Base-by-base conservation (phyloP, 2,113 vertebrate genomes). In the Barnardius zonarius region DNA sequence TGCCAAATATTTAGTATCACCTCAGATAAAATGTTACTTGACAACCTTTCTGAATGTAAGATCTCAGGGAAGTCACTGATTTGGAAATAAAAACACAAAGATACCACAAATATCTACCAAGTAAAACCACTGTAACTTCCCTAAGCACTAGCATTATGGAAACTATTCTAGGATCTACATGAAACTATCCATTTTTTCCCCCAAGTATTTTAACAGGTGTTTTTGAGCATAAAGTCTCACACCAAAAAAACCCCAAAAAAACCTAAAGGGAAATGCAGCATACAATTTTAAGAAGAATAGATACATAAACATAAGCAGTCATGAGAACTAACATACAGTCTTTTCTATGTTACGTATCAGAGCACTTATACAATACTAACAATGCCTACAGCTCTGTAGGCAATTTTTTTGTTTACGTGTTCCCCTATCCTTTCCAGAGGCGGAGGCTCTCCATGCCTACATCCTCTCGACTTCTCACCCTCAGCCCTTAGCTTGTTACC, bases 271-370 rank as follows among this genome's bases (percentile, higher is more conserved):
- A 92, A 91, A 95, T 41, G 35, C 49, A 89, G 76, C 57, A 85
- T 63, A 57, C 17, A 73, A 79, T 93, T 96, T 96, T 62, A 62
- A 95, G 54, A 95, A 66, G 30, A 96, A 84, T 6, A 94, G 33
- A 87, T 61, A 77, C 17, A 91, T 85, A 92, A 93, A 76, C 27
- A 75, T 51, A 95, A 86, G 30, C 66, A 93, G 59, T 57, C 73
- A 77, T 63, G 30, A 76, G 27, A 75, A 90, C 3, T 4, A 63
- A 89, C 54, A 93, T 6, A 28, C 3, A 84, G 67, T 74, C 33
- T 61, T 92, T 66, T 52, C 66, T 83, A 70, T 37, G 77, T 63
- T 55, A 79, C 63, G 28, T 39, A 59, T 24, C 30, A 64, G 74
- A 48, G 12, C 20, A 77, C 51, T 88, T 74, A 86, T 35, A 84